Base-by-base conservation (phyloP, 2,113 vertebrate genomes). In the Paratilapia polleni region DNA sequence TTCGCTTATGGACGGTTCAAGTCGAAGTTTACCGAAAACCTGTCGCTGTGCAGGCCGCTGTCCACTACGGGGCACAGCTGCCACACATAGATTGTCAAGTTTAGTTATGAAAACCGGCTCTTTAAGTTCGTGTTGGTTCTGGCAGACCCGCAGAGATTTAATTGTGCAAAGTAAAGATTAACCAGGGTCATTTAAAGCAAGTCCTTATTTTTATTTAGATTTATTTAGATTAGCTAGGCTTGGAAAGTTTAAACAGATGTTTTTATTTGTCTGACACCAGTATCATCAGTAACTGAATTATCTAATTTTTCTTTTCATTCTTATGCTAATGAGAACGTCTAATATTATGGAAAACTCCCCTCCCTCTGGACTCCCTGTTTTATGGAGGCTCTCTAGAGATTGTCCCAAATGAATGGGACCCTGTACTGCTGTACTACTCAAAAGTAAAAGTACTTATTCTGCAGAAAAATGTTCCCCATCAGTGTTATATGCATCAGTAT, bases 201-300 rank as follows among this genome's bases (percentile, higher is more conserved):
- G n/a, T 10, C 13, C 4, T 64, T 64, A 22, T 13, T 24, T 0
- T 0, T 22, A 22, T 8, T 9, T 0, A 41, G 15, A n/a, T n/a
- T n/a, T n/a, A 66, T 11, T 11, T 41, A 0, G 20, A 64, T 14
- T 0, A 64, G 14, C 34, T 12, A 22, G 20, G 34, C 2, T 38
- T 19, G 20, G 1, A 38, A 38, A 22, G 0, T 22, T 5, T 11
- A 11, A 38, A 4, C 61, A 64, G 14, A 64, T 38, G 0, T 8
- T 22, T 38, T 6, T 63, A 22, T 38, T 12, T 64, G 62, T 64
- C 61, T 64, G 6, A 22, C 36, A 60, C 1, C 26, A 31, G 17
- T 31, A n/a, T n/a, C n/a, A n/a, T n/a, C n/a, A n/a, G n/a, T 22
- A 63, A 64, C 12, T 43, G 41, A 13, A 12, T 43, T 43, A 13